Conservation (phyloP, 1,140 invertebrate genomes). For the Trichonephila clavipes region DNA sequence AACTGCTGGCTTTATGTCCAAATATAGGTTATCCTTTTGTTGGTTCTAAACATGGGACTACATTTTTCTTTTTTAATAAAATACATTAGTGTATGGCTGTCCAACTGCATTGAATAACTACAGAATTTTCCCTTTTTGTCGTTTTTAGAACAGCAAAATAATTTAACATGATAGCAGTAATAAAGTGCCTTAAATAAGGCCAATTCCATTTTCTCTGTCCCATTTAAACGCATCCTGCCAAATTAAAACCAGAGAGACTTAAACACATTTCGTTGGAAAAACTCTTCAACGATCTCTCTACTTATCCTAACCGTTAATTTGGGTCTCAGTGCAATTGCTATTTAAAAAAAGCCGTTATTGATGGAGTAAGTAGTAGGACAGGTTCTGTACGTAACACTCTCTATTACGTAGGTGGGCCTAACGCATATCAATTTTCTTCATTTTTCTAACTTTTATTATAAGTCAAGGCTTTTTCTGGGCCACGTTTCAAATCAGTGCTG, state of each 20-base stretch:
- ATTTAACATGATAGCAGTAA: neutral
- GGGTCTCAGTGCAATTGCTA: neutral
- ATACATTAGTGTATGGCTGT: too few species aligned
- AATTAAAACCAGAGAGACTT: neutral
- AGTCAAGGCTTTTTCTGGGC: conserved; percentile 17
- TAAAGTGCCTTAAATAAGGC: neutral
- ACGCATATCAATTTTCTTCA: neutral
- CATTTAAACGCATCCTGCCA: neutral
- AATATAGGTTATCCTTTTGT: too few species aligned
- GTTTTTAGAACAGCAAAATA: neutral
- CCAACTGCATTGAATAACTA: too few species aligned
- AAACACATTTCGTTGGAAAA: neutral
- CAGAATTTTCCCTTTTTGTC: too few species aligned
- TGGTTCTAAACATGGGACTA: too few species aligned
- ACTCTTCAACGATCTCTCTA: neutral
- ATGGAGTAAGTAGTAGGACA: neutral
- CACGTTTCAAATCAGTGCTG: neutral
- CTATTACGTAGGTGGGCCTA: conserved; percentile 18
- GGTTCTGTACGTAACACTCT: conserved; percentile 28
- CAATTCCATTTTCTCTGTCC: neutral
- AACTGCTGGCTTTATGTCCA: too few species aligned
- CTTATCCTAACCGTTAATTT: neutral
- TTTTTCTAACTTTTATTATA: neutral
- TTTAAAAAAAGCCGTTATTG: neutral
- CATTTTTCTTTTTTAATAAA: too few species aligned